Evolutionary conservation across 37 sponge, comb jelly and placozoan genomes (phyloP), one percentile per base, ranked within the genome.

Genomic region (Petrosia ficiformis): DNA sequence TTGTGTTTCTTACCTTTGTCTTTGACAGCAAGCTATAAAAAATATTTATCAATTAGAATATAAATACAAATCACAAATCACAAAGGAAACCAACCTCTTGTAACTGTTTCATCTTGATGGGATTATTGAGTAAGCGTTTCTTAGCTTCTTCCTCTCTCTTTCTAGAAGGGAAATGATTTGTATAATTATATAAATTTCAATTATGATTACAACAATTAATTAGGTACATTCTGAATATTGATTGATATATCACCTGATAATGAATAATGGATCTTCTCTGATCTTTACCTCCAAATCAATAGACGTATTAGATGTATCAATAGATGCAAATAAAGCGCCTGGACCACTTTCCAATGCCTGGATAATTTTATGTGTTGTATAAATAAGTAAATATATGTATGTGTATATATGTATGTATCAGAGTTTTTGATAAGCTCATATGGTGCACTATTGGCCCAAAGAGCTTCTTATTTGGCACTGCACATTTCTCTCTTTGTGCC

Each of bases 181-280:
- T 25, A 10, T 8, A 6, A 64, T 10, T 24, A 31, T n/a, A n/a
- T n/a, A n/a, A n/a, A n/a, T n/a, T n/a, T n/a, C n/a, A n/a, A n/a
- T n/a, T n/a, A n/a, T n/a, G n/a, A n/a, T n/a, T n/a, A n/a, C n/a
- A n/a, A n/a, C n/a, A n/a, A n/a, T n/a, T n/a, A n/a, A n/a, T n/a
- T n/a, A n/a, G n/a, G n/a, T n/a, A n/a, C n/a, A n/a, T n/a, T n/a
- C n/a, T n/a, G n/a, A n/a, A n/a, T n/a, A n/a, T n/a, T n/a, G n/a
- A n/a, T n/a, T n/a, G n/a, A 19, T 8, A 39, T 11, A 22, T 30
- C 29, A 60, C 63, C 26, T 61, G 24, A 93, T 93, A 28, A 82
- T 32, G 57, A 94, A 94, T 59, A 94, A 42, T n/a, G 94, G 94
- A 52, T 94, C 94, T 44, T 94, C 94, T 10, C 91, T 42, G 16